Conservation (phyloP, 1,140 invertebrate genomes). For the Drosophila kurseongensis region DNA sequence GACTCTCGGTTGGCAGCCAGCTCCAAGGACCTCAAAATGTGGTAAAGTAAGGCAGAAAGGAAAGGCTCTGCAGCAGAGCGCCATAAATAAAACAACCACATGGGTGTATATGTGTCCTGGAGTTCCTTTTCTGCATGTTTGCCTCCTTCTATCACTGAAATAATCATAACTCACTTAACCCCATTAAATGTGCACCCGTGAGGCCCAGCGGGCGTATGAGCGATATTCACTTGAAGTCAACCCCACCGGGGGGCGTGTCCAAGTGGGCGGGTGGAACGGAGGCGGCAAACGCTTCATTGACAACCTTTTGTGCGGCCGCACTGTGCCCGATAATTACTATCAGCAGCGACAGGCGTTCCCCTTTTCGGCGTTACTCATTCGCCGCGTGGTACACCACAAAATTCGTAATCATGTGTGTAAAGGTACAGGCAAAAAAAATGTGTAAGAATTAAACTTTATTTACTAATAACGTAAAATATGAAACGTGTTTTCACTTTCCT, state of each 20-base stretch:
- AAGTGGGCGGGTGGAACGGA: conserved; percentile 52
- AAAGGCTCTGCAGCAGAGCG: conserved; percentile 5
- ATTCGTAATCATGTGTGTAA: conserved; percentile 10
- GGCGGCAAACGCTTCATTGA: conserved; percentile 53
- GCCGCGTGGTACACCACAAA: conserved; percentile 32
- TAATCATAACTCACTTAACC: conserved; percentile 78
- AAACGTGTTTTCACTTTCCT: too few relatives aligned
- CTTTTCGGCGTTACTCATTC: conserved; percentile 55
- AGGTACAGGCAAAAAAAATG: not conserved
- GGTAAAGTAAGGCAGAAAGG: conserved; percentile 1
- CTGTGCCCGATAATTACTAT: conserved; percentile 65
- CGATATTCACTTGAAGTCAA: conserved; percentile 23
- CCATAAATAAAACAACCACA: conserved; percentile 47
- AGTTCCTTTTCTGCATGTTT: conserved; percentile 24
- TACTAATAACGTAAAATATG: too few relatives aligned
- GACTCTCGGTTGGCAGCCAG: conserved; percentile 32
- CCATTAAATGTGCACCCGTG: conserved; percentile 52
- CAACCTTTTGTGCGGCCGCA: conserved; percentile 37
- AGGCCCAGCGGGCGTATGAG: conserved; percentile 42
- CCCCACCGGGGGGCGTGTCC: conserved; percentile 51
- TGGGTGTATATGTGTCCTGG: conserved; percentile 8
- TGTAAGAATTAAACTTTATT: not conserved
- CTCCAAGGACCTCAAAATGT: conserved; percentile 40
- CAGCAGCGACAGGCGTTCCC: conserved; percentile 18
- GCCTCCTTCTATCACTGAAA: conserved; percentile 49